Base-by-base conservation (phyloP, 1,140 invertebrate genomes). In the Zaprionus capensis region DNA sequence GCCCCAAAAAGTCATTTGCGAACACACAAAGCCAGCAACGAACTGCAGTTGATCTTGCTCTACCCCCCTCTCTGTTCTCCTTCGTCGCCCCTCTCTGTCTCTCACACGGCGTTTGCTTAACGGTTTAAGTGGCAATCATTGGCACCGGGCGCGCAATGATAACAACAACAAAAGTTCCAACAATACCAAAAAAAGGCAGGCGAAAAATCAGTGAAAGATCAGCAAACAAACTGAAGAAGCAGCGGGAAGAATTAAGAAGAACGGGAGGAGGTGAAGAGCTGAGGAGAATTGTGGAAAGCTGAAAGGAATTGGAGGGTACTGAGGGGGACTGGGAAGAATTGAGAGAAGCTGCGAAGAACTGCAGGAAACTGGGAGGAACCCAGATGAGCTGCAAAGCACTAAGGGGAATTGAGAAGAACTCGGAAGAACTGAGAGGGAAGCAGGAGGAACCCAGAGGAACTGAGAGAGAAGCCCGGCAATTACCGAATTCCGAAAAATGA, bases 401-500 rank as follows among this genome's bases (percentile, higher is more conserved):
- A 46, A 78, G 51, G 51, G 28, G 34, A 5, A 7, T 7, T 36
- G 26, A 28, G 28, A 31, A 31, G 28, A 28, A 28, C 7, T 28
- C 0, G 7, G 28, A 28, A 9, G 28, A 7, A 41, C 14, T n/a
- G 15, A 5, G 15, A 41, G 15, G 15, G 15, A 7, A 17, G 6
- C 6, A 7, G n/a, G n/a, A 17, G 41, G 6, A 2, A 46, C 38
- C 63, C 17, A 62, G 41, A 70, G 31, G 11, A 17, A 67, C n/a
- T 31, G 28, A 67, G 15, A 71, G 26, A 63, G 14, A 64, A 81
- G 84, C 81, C 81, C 17, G 79, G 85, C 85, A 90, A 90, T 90
- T 90, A 90, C 85, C 70, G 82, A 90, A 90, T 90, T 90, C 85
- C 85, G 70, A 90, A 90, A 90, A 91, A 90, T 90, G 86, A 90